A percentile compares a stretch with the other conserved stretches of the same genome.
Evolutionary conservation across 2,888 invertebrate genomes (phyloP).

Genomic region (Podotricha telesiphe): DNA sequence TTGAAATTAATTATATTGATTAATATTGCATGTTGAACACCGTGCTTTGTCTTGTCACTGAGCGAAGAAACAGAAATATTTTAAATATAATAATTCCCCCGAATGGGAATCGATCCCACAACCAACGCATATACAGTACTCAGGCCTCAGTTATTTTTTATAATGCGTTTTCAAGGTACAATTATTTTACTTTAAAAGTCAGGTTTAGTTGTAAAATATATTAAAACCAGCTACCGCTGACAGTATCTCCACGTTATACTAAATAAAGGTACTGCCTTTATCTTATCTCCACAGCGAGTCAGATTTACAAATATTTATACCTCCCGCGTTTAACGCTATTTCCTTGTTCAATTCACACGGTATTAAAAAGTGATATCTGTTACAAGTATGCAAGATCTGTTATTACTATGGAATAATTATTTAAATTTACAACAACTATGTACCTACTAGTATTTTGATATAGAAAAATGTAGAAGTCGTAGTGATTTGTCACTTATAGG

Average conservation of each 20-base stretch:
- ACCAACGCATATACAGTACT: too few species aligned
- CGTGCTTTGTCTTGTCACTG: too few species aligned
- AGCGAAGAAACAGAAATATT: too few species aligned
- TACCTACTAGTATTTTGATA: too few species aligned
- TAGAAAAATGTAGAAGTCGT: too few species aligned
- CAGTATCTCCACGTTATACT: constrained; percentile 37
- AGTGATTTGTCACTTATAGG: too few species aligned
- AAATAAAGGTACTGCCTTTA: constrained; percentile 39
- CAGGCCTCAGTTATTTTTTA: too few species aligned
- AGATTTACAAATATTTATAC: constrained; percentile 46
- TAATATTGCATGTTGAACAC: too few species aligned
- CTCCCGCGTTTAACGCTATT: constrained; percentile 33
- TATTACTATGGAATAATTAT: background rate
- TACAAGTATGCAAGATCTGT: background rate
- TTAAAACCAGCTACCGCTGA: constrained; percentile 28
- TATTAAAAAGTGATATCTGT: background rate
- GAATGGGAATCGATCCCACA: too few species aligned
- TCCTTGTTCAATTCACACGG: constrained; percentile 28
- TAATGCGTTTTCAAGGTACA: background rate
- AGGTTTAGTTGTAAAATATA: constrained; percentile 1
- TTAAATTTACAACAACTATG: too few species aligned
- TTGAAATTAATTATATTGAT: too few species aligned
- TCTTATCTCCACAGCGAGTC: constrained; percentile 41
- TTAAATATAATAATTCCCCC: too few species aligned
- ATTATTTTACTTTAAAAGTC: background rate